Evolutionary conservation across 2,888 invertebrate genomes (phyloP), one percentile per base, ranked within the genome.

Genomic region (Pogonocherus hispidulus): DNA sequence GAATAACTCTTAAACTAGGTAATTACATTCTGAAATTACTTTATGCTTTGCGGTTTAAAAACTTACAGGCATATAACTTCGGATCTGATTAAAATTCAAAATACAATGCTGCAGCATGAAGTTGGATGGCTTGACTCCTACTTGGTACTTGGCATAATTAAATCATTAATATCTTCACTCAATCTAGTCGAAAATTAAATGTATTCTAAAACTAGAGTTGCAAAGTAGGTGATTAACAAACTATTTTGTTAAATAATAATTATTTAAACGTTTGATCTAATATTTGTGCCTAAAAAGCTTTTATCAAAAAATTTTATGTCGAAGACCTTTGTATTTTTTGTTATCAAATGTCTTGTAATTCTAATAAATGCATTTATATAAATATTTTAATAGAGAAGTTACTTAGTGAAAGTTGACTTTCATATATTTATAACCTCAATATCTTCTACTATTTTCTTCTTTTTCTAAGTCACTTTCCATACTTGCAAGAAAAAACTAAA

Each of bases 61-160:
- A n/a, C n/a, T n/a, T n/a, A n/a, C 11, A 32, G 32, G 32, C 32
- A 11, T 11, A 14, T n/a, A 51, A 11, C 49, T 51, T 51, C 1
- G 1, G 14, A 23, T 6, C 49, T 51, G 23, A 23, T 65, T 65
- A 47, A 65, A 65, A 57, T 65, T 57, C 65, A 65, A 16, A 14
- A 23, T 57, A 44, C 56, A 65, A 19, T 41, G 35, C 23, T 65
- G 41, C 49, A 62, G 51, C 56, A 47, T 49, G 20, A 57, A 41
- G 22, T 37, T 41, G 41, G 41, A 65, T 14, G 56, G 56, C 27
- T 65, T 57, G 37, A 54, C 65, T 51, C 65, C 65, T 65, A 65
- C 65, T 49, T 41, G 51, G 49, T 57, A 51, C 65, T 65, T 57
- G 57, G 49, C 57, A 65, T 65, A 65, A 65, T 65, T 65, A 49